Base-by-base conservation (phyloP, 2,113 vertebrate genomes). In the Microcebus lehilahytsara region DNA sequence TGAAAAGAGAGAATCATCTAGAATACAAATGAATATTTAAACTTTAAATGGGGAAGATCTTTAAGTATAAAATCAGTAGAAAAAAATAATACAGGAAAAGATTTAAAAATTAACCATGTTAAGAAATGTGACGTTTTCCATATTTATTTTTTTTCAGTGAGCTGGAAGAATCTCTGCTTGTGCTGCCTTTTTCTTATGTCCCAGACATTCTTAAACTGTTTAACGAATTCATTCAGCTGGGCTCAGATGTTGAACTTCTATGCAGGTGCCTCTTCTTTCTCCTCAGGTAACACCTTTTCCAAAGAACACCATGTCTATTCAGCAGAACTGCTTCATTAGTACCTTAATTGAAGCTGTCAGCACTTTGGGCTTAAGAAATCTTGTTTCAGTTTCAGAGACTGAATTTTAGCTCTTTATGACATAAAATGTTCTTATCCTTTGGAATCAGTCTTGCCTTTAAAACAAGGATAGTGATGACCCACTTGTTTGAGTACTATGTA, bases 261-360 rank as follows among this genome's bases (percentile, higher is more conserved):
- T 99, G 99, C 85, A 99, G 99, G 72, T 99, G 99, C 98, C 99
- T 99, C 13, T 99, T 99, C 96, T 99, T 99, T 97, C 98, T 99
- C 69, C 99, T 99, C 97, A 99, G 99, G 99, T 99, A 97, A 98
- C 3, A 0, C 23, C 40, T 51, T 78, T 42, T 20, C 37, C 32
- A 11, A 6, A 34, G 5, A n/a, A 11, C 2, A 53, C 60, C 20
- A 0, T 0, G 19, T 84, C 79, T 78, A 0, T 34, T 58, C 10
- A 30, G 46, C 53, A 7, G 37, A 10, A 2, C 53, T 16, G 19
- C 58, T 51, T n/a, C 8, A 2, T 37, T 2, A 9, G 1, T 83
- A 9, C 34, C 56, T 58, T 34, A 16, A 17, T 34, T 37, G 58
- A 81, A 40, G 60, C 46, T 34, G 3, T 27, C 37, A 6, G 2